A percentile compares a stretch with the other conserved stretches of the same genome.
Conservation (phyloP, 2,888 invertebrate species). For the Escarpia spicata region DNA sequence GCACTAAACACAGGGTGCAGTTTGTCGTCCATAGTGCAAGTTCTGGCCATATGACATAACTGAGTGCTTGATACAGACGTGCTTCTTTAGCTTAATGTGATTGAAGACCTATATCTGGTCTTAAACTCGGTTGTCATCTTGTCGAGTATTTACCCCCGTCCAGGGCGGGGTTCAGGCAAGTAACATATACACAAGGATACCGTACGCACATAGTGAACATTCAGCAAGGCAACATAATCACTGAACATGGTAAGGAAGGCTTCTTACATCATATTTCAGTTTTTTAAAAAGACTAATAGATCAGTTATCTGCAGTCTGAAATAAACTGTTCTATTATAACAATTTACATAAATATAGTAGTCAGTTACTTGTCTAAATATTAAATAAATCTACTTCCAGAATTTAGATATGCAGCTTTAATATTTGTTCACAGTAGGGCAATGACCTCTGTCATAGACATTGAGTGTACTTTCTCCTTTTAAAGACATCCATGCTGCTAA, state of each 20-base stretch:
- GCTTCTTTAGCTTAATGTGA: not conserved
- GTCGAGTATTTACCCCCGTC: not conserved
- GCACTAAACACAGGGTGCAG: not conserved
- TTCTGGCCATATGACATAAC: constrained; percentile 4
- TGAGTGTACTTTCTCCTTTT: no score
- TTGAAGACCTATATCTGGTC: not conserved
- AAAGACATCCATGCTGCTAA: no score
- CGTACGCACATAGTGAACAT: not conserved
- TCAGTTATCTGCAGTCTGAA: no score
- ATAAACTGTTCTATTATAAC: no score
- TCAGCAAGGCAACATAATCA: not conserved
- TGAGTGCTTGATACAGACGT: not conserved
- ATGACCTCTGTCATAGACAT: no score
- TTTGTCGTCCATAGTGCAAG: not conserved
- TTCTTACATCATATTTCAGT: no score
- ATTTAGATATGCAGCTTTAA: no score
- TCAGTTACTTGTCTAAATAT: no score
- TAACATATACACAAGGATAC: not conserved
- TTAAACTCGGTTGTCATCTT: not conserved
- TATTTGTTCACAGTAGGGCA: no score
- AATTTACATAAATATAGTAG: no score
- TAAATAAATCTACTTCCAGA: no score
- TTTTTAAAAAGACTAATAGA: no score
- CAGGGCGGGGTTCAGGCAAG: not conserved
- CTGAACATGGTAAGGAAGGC: not conserved